Conservation (phyloP, 2,113 vertebrate species). For the Siniperca chuatsi region DNA sequence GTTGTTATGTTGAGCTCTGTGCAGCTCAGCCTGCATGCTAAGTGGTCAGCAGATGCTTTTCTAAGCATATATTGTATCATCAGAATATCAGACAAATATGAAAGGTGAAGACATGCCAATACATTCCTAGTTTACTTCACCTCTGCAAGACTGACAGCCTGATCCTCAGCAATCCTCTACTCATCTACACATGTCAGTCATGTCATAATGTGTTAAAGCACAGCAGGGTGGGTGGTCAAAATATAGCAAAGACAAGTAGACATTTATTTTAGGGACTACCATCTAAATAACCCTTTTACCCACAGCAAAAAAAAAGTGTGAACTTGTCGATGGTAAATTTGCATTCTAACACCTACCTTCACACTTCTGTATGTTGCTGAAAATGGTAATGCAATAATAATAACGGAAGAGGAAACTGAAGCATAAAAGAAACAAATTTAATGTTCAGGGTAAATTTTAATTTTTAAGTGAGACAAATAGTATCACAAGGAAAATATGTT, state of each 20-base stretch:
- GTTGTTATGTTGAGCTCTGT: slow-evolving; percentile 26
- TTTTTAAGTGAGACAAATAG: background rate
- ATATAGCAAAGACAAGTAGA: background rate
- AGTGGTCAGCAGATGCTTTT: slow-evolving; percentile 29
- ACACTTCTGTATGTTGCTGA: background rate
- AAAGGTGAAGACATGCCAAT: background rate
- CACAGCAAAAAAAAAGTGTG: background rate
- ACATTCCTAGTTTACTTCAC: background rate
- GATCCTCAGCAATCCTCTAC: background rate
- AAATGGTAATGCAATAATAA: background rate
- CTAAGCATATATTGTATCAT: slow-evolving; percentile 18
- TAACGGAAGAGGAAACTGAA: background rate
- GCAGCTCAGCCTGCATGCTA: slow-evolving; percentile 28
- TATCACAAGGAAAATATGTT: background rate
- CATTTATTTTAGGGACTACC: slow-evolving; percentile 6
- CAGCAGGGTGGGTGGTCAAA: slow-evolving; percentile 11
- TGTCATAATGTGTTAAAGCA: slow-evolving; percentile 20
- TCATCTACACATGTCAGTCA: slow-evolving; percentile 17
- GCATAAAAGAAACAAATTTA: background rate
- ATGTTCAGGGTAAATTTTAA: background rate
- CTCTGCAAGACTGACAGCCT: background rate
- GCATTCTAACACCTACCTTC: background rate
- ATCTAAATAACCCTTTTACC: slow-evolving; percentile 22
- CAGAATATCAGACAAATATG: slow-evolving; percentile 28
- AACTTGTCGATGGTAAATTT: background rate